phyloP scores from a whole-genome alignment of 1,140 invertebrate genomes.

The Tetragnatha versicolor region DNA sequence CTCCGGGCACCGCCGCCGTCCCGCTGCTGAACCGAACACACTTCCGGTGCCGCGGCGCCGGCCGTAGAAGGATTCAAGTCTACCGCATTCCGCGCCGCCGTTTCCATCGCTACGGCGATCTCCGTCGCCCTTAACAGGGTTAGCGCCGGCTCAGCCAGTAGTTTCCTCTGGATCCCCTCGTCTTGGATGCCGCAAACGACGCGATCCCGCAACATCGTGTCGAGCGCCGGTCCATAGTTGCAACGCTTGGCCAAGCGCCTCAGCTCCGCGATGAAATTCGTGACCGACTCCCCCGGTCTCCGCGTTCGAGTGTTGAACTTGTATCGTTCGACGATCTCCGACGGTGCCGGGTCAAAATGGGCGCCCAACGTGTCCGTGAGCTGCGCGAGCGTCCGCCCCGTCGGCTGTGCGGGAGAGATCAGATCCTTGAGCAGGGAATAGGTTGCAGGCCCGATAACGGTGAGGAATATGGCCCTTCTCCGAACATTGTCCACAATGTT shows the following conservation, averaged over 20 bases:
- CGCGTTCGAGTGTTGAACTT: not conserved
- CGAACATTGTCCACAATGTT: not conserved
- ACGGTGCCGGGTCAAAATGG: not conserved
- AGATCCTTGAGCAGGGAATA: not conserved
- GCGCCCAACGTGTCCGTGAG: not conserved
- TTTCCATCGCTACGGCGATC: not conserved
- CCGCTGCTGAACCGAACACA: not conserved
- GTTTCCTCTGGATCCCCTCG: not conserved
- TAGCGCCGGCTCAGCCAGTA: not conserved
- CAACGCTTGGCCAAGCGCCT: not conserved
- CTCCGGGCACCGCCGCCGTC: not conserved
- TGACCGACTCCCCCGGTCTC: not conserved
- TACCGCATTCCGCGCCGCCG: not conserved
- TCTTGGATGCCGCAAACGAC: not conserved
- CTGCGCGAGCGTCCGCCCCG: not conserved
- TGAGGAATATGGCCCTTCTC: not conserved
- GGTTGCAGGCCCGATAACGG: not conserved
- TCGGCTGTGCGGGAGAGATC: not conserved
- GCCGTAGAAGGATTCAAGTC: not conserved
- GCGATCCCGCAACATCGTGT: not conserved
- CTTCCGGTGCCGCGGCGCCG: not conserved
- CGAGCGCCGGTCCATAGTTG: not conserved
- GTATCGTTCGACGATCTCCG: not conserved
- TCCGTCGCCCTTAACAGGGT: not conserved
- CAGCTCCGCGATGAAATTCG: not conserved